Evolutionary conservation across 2,888 invertebrate genomes (phyloP), one percentile per base, ranked within the genome.

Genomic region (Branchipolynoe longqiensis): DNA sequence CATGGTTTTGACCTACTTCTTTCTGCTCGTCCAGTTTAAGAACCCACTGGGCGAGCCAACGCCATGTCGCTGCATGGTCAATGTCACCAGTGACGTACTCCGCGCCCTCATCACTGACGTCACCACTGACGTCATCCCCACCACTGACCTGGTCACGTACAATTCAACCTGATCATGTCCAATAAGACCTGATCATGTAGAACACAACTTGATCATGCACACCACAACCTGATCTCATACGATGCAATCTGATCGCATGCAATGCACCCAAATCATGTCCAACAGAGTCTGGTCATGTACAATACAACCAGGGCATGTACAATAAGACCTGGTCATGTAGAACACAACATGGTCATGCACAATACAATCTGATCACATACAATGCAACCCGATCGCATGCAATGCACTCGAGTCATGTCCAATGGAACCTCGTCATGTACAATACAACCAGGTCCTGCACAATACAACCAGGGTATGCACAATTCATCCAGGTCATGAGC

Each of bases 1-100:
- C 8, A 81, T 87, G 86, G 62, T 87, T 8, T 38, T 86, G 48
- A 87, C 87, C 25, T 86, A 85, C 56, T 87, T 87, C 62, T 87
- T 87, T 74, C 85, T 87, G 36, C 54, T 87, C 54, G 82, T 87
- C 36, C 86, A 86, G 64, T 87, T 87, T 56, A 84, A 86, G 59
- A 87, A 85, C 58, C 87, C 87, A 0, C 84, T 73, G 2, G 85
- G 85, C 12, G 54, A 64, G 40, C 38, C 69, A 25, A 62, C 83
- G 2, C 28, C 25, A 31, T 83, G 83, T 38, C 25, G 31, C 25
- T 83, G 83, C 28, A 62, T 62, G 6, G 58, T 83, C 62, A 83
- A 83, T 28, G 62, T 38, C 41, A 38, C 62, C 31, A 78, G 78
- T 28, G 78, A 41, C 78, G 48, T 41, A 25, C 48, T 78, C 1